Evolutionary conservation across 2,113 vertebrate species (phyloP).

Genomic region (Morone saxatilis): DNA sequence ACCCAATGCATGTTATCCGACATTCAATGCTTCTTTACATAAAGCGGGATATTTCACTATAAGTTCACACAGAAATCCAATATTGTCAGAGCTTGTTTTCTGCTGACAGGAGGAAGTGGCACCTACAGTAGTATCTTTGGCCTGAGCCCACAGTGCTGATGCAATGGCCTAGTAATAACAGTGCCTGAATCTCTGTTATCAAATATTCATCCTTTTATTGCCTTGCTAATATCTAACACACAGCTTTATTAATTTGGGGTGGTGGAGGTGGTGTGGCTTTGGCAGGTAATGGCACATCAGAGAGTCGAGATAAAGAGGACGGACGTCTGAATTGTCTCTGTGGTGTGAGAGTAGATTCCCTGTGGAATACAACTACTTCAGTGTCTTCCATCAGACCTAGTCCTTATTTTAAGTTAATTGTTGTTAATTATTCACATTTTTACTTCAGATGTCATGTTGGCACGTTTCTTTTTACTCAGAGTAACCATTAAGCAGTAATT

Average conservation of each 20-base stretch:
- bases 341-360: constrained; percentile 26
- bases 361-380: constrained; percentile 43
- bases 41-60: constrained; percentile 3
- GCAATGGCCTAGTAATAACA: constrained; percentile 80
- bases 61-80: constrained; percentile 53
- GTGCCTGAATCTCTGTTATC: constrained; percentile 76
- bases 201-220: constrained; percentile 86
- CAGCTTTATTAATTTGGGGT: constrained; percentile 80
- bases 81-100: constrained; percentile 47
- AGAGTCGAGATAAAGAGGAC: constrained; percentile 66
- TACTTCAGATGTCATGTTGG: constrained; percentile 43
- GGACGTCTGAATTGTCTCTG: constrained; percentile 48
- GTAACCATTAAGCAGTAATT: constrained; percentile 46
- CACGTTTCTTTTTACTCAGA: constrained; percentile 36
- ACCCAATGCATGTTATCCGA: background rate
- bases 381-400: constrained; percentile 15
- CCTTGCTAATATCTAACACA: constrained; percentile 82
- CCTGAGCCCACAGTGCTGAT: constrained; percentile 73
- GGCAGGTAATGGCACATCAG: constrained; percentile 73
- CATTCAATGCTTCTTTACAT: background rate
- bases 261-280: constrained; percentile 51
- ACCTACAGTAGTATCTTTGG: constrained; percentile 52
- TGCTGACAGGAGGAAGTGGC: constrained; percentile 67
- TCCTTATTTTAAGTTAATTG: constrained; percentile 56
- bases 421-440: constrained; percentile 67